A percentile compares a stretch with the other conserved stretches of the same genome.
Evolutionary conservation across 2,797 vertebrate species (phyloP).

Genomic region (Crocidura indochinensis): DNA sequence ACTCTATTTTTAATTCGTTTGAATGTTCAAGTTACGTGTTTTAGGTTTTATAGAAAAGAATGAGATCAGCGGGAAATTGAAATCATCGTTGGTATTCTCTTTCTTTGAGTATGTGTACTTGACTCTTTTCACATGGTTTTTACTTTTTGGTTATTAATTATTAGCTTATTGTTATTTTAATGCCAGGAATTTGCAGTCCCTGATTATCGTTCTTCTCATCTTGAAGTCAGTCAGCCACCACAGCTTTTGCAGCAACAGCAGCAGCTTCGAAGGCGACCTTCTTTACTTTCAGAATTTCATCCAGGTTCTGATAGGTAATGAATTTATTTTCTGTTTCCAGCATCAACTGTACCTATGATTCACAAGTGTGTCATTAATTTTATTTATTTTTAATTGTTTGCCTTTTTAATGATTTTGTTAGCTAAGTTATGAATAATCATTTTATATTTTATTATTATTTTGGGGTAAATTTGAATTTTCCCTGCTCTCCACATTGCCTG

Average conservation of each 20-base stretch:
- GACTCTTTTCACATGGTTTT: not conserved
- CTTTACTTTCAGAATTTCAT: slow-evolving; percentile 98
- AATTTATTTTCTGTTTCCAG: not conserved
- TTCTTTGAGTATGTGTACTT: not conserved
- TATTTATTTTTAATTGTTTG: not conserved
- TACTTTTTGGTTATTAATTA: slow-evolving; percentile 47
- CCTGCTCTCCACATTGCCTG: not conserved
- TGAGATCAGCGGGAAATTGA: slow-evolving; percentile 42
- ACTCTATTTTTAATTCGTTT: slow-evolving; percentile 11
- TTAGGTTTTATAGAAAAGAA: slow-evolving; percentile 37
- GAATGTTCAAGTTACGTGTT: slow-evolving; percentile 48
- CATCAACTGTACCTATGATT: not conserved
- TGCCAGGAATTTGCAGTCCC: slow-evolving; percentile 95
- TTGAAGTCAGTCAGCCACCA: slow-evolving; percentile 93
- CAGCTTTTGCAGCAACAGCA: slow-evolving; percentile 91
- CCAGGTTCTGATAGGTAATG: slow-evolving; percentile 96
- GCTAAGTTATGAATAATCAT: not conserved
- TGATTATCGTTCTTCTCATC: slow-evolving; percentile 95
- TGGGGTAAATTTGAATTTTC: not conserved
- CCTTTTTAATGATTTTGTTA: slow-evolving; percentile 17
- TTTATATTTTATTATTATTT: not conserved
- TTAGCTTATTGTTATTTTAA: slow-evolving; percentile 62
- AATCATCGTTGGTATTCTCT: not conserved
- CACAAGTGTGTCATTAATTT: not conserved
- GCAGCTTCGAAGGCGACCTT: slow-evolving; percentile 96